A percentile compares a stretch with the other conserved stretches of the same genome.
Evolutionary conservation across 1,140 invertebrate species (phyloP).

Genomic region (Drosophila saltans): DNA sequence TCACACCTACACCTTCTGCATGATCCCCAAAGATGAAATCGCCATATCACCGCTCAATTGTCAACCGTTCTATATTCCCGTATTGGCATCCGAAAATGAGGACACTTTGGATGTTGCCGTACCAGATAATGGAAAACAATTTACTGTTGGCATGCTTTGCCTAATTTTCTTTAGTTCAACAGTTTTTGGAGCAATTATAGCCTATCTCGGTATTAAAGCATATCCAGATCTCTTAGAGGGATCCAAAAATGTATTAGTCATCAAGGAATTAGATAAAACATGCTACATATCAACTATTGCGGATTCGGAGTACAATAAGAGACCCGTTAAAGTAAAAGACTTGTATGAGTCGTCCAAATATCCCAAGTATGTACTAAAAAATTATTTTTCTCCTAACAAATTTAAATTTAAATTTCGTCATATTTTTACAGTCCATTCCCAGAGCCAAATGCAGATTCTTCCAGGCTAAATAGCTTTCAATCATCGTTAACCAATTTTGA

Average conservation of each 20-base stretch:
- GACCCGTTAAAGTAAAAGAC: slow-evolving; percentile 7
- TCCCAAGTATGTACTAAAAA: slow-evolving; percentile 17
- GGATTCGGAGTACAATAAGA: slow-evolving; percentile 36
- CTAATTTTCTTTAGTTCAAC: slow-evolving; percentile 59
- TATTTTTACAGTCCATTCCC: neutral
- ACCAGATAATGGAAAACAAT: slow-evolving; percentile 51
- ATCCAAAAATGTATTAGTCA: slow-evolving; percentile 63
- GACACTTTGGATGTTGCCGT: slow-evolving; percentile 31
- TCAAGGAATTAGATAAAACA: slow-evolving; percentile 54
- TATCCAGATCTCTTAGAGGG: slow-evolving; percentile 65
- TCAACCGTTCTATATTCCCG: slow-evolving; percentile 52
- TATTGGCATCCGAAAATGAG: neutral
- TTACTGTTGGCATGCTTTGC: slow-evolving; percentile 61
- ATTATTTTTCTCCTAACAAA: neutral
- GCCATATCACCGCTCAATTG: slow-evolving; percentile 58
- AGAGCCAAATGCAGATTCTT: neutral
- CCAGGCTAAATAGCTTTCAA: slow-evolving; percentile 27
- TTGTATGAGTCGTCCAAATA: neutral
- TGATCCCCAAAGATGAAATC: slow-evolving; percentile 31
- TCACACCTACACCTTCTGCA: slow-evolving; percentile 65
- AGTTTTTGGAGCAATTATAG: slow-evolving; percentile 48
- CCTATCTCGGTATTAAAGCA: slow-evolving; percentile 58
- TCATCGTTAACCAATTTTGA: slow-evolving; percentile 48
- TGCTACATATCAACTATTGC: slow-evolving; percentile 59
- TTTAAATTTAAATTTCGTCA: neutral